Percentiles rank a stretch among this genome's conserved stretches.
Evolutionary conservation across 37 sponge, comb jelly and placozoan genomes (phyloP).

Genomic region (Beroe forskalii): DNA sequence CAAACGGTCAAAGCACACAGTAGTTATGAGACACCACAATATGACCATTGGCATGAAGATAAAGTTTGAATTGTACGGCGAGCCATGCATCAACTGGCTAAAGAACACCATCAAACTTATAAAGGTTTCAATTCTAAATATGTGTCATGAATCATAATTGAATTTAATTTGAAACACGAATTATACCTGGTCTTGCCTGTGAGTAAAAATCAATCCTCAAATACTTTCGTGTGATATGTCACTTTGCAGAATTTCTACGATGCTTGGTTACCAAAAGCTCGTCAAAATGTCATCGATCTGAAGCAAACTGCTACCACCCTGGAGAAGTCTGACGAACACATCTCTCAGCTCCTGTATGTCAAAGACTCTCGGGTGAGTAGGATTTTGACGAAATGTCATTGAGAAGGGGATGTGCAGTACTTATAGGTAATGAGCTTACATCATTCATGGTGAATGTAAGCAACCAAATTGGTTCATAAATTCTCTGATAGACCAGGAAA

Average conservation of each 20-base stretch:
- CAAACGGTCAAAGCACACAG: conserved; percentile 30
- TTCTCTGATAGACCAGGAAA: too few relatives aligned
- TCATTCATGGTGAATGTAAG: too few relatives aligned
- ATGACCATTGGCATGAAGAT: conserved; percentile 49
- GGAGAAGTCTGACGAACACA: conserved; percentile 62
- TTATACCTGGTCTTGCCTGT: too few relatives aligned
- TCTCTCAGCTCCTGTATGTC: conserved; percentile 60
- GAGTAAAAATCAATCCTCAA: too few relatives aligned
- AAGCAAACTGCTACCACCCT: conserved; percentile 48
- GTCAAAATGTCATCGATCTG: conserved; percentile 35
- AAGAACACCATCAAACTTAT: conserved; percentile 45
- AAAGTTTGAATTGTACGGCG: conserved; percentile 51
- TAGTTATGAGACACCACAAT: conserved; percentile 48
- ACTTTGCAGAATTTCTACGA: conserved; percentile 62
- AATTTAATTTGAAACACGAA: too few relatives aligned
- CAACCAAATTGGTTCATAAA: too few relatives aligned
- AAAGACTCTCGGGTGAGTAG: conserved; percentile 37
- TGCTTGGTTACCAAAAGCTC: conserved; percentile 62
- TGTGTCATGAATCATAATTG: too few relatives aligned
- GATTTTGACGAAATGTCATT: too few relatives aligned
- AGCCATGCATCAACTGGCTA: conserved; percentile 55
- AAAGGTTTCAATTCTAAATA: conserved; percentile 34
- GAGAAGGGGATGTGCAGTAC: too few relatives aligned
- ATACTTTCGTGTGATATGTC: too few relatives aligned
- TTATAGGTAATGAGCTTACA: too few relatives aligned